These are phyloP conservation scores for Ammodytes dubius DNA, from an alignment of 2,113 vertebrate species.

Conservation along the genomic window DNA sequence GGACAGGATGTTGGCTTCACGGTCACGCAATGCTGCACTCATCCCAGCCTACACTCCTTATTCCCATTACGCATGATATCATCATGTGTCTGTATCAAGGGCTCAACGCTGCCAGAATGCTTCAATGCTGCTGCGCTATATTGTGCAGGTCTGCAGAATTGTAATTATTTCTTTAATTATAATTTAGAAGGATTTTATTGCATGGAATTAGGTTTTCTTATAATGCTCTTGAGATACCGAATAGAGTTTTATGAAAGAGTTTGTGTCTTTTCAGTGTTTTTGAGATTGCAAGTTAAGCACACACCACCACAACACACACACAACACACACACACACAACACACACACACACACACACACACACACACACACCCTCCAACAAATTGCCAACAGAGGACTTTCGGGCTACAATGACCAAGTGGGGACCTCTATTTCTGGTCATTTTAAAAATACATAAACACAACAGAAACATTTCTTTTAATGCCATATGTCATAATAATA, in stretches of 20 bases:
- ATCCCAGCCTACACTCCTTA: constrained; percentile 58
- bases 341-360: background rate
- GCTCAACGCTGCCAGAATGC: constrained; percentile 24
- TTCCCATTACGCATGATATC: constrained; percentile 65
- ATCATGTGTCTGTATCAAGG: constrained; percentile 52
- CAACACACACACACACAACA: background rate
- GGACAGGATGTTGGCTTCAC: constrained; percentile 80
- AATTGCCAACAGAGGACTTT: too few species aligned
- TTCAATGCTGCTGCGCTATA: background rate
- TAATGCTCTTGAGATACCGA: background rate
- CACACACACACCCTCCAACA: background rate
- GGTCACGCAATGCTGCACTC: constrained; percentile 79
- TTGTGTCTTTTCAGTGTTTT: constrained; percentile 4
- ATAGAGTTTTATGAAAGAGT: background rate
- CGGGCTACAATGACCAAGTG: too few species aligned
- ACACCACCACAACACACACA: background rate
- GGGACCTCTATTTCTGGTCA: too few species aligned
- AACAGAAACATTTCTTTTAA: too few species aligned
- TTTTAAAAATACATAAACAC: too few species aligned
- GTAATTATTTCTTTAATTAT: background rate
- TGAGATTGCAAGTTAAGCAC: background rate
- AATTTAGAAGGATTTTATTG: background rate
- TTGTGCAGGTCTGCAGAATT: background rate
- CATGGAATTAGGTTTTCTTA: background rate
- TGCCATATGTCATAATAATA: background rate